Conservation (phyloP, 2,113 vertebrate species). For the Aspidoscelis tigris region DNA sequence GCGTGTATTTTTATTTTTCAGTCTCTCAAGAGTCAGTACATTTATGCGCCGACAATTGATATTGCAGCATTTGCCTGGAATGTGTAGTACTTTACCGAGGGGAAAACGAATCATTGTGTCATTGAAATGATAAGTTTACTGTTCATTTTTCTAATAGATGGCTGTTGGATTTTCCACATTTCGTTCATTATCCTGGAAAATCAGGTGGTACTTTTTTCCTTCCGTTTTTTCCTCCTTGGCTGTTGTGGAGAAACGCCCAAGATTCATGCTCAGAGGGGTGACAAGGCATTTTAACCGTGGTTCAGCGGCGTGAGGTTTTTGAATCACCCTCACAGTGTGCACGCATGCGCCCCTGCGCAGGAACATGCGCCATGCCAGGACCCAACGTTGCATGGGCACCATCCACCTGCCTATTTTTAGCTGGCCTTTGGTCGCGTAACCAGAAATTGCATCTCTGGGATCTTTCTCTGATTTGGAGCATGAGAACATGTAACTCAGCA, state of each 20-base stretch:
- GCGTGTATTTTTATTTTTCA: neutral
- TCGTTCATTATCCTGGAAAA: neutral
- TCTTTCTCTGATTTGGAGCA: too few species aligned
- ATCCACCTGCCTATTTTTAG: too few species aligned
- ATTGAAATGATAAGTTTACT: neutral
- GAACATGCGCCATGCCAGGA: too few species aligned
- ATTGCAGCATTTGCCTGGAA: neutral
- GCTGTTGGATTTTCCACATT: neutral
- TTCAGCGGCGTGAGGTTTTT: neutral
- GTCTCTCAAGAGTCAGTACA: neutral
- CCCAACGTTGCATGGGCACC: too few species aligned
- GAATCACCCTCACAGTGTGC: too few species aligned
- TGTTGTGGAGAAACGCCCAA: neutral
- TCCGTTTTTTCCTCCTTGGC: neutral
- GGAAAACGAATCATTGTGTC: neutral
- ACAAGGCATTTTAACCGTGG: neutral
- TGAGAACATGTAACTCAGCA: too few species aligned
- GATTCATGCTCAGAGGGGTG: neutral
- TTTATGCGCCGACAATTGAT: neutral
- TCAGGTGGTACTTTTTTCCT: neutral
- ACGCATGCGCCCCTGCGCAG: neutral
- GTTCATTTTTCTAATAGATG: neutral
- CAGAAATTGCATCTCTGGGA: too few species aligned
- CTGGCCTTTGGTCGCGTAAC: too few species aligned
- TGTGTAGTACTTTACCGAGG: neutral